Conservation (phyloP, 2,888 invertebrate species). For the Drosophila yooni region DNA sequence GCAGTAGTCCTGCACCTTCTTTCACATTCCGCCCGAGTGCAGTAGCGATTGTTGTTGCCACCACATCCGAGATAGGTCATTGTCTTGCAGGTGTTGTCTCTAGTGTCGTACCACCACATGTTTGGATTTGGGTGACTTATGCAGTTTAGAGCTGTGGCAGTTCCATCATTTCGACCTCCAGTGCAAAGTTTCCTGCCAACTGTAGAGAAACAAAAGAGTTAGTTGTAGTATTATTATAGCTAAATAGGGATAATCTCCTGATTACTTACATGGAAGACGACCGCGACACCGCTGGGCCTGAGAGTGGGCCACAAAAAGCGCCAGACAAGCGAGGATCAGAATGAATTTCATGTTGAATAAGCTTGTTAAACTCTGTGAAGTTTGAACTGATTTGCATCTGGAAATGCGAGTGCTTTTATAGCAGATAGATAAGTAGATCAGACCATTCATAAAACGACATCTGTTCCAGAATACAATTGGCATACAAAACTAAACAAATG, state of each 20-base stretch:
- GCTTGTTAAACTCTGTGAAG: background rate
- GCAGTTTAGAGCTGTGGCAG: background rate
- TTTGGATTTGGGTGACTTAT: background rate
- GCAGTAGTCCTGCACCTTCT: background rate
- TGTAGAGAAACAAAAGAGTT: background rate
- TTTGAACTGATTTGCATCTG: conserved; percentile 27
- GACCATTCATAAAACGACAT: background rate
- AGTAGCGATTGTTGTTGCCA: conserved; percentile 22
- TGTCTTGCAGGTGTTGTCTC: background rate
- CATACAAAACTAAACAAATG: background rate
- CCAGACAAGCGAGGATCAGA: conserved; percentile 32
- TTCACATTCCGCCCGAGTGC: background rate
- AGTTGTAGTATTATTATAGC: background rate
- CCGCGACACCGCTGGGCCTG: conserved; percentile 21
- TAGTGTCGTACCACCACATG: conserved; percentile 36
- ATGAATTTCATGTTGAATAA: conserved; percentile 43
- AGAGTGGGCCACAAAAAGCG: conserved; percentile 21
- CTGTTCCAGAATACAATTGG: background rate
- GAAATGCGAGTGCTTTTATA: conserved; percentile 14
- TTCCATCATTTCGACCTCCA: background rate
- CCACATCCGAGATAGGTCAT: conserved; percentile 16
- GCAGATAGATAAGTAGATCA: background rate
- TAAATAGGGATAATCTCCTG: accelerated
- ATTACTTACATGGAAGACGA: background rate
- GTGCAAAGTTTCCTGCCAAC: background rate